Evolutionary conservation across 2,797 vertebrate species (phyloP).

Genomic region (Falco berigora): DNA sequence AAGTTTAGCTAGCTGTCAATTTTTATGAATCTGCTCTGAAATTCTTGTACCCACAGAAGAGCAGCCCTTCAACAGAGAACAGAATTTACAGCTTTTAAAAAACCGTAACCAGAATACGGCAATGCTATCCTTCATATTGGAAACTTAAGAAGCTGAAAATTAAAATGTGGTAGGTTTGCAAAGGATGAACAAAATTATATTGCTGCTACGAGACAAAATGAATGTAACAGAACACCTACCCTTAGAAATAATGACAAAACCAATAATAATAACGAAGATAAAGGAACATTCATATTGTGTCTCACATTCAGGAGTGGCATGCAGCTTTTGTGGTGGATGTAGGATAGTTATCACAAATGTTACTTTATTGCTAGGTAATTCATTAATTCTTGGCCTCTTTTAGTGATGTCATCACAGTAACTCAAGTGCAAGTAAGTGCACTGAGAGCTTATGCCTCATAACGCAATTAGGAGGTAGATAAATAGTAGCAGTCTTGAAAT

Average conservation of each 20-base stretch:
- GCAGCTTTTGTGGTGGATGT: background rate
- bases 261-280: background rate
- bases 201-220: background rate
- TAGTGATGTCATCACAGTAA: background rate
- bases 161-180: background rate
- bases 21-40: slow-evolving; percentile 29
- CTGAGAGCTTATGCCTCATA: background rate
- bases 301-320: background rate
- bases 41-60: background rate
- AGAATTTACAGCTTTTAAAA: background rate
- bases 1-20: slow-evolving; percentile 19
- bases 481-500: background rate
- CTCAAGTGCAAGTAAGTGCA: background rate
- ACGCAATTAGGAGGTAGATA: background rate
- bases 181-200: background rate
- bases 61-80: background rate
- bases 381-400: background rate
- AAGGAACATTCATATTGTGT: accelerated
- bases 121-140: background rate
- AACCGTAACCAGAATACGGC: background rate
- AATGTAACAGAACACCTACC: background rate
- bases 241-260: background rate
- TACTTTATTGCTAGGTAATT: background rate
- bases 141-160: background rate
- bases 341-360: background rate